Evolutionary conservation across 2,888 invertebrate species (phyloP).

Genomic region (Netelia virgata): DNA sequence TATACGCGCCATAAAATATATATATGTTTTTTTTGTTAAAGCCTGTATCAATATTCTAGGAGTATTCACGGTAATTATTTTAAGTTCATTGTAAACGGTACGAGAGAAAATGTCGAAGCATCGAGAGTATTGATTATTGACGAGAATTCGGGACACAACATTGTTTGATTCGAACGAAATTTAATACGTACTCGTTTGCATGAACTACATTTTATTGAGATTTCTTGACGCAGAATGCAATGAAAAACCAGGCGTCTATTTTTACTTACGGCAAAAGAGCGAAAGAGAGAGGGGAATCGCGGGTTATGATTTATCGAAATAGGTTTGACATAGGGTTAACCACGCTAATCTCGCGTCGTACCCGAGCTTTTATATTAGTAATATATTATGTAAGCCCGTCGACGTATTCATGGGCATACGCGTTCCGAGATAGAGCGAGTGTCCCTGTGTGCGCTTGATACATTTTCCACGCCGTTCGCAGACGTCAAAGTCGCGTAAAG

Average conservation of each 20-base stretch:
- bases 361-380: constrained; percentile 54
- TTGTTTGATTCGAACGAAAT: no score
- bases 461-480: constrained; percentile 19
- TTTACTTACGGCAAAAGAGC: not conserved
- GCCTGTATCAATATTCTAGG: no score
- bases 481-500: constrained; percentile 55
- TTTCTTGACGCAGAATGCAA: not conserved
- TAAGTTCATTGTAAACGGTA: not conserved
- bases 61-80: not conserved
- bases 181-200: no score
- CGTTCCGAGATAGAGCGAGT: constrained; percentile 60
- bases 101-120: not conserved
- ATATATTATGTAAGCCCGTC: constrained; percentile 67
- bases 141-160: no score
- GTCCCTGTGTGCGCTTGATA: constrained; percentile 55
- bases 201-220: not conserved
- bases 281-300: not conserved
- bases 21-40: not conserved
- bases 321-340: constrained; percentile 29
- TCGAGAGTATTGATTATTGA: not conserved
- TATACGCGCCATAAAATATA: constrained; percentile 9
- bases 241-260: not conserved
- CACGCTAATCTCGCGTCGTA: constrained; percentile 65
- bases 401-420: constrained; percentile 75
- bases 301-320: constrained; percentile 17